Evolutionary conservation across 2,113 vertebrate genomes (phyloP).

Genomic region (Vidua macroura): DNA sequence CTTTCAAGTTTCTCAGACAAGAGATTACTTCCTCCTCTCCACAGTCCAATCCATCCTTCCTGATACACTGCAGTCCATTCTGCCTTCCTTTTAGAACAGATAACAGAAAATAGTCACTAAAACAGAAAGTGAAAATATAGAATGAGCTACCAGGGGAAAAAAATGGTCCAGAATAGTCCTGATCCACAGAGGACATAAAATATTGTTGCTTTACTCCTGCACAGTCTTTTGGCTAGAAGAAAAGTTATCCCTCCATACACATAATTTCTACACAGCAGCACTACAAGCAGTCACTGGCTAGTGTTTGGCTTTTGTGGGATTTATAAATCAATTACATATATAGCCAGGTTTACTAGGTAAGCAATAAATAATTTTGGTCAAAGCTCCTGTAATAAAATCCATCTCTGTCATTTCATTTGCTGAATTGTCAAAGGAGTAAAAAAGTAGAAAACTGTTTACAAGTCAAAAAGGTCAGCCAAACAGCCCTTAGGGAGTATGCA

Average conservation of each 20-base stretch:
- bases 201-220: neutral
- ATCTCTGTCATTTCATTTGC: neutral
- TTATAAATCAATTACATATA: neutral
- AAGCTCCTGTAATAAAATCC: neutral
- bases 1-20: neutral
- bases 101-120: neutral
- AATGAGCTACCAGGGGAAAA: neutral
- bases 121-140: neutral
- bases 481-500: neutral
- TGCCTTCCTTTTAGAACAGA: neutral
- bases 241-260: neutral
- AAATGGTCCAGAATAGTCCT: neutral
- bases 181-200: neutral
- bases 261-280: neutral
- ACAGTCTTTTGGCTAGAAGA: neutral
- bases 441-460: neutral
- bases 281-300: neutral
- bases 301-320: neutral
- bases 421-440: neutral
- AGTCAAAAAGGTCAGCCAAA: neutral
- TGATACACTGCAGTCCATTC: neutral
- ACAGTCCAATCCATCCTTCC: neutral
- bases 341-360: neutral
- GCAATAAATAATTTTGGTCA: neutral
- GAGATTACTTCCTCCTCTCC: neutral